These are phyloP conservation scores for Pachymerium ferrugineum DNA, from an alignment of 2,888 invertebrate species.

Conservation along the genomic window DNA sequence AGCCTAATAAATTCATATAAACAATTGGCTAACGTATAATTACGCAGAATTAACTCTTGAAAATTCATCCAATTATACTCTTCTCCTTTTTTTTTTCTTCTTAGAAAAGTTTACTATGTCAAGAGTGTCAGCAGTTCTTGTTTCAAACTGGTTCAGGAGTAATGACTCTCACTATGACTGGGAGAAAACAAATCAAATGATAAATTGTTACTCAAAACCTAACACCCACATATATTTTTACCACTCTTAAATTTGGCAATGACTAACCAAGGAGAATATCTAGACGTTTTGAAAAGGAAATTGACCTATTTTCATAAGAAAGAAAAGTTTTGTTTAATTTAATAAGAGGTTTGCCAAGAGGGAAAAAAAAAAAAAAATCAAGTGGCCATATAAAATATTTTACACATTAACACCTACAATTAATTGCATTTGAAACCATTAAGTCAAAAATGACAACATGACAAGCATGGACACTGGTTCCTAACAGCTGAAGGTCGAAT, in stretches of 20 bases:
- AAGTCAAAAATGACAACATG: background rate
- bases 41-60: no score
- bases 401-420: background rate
- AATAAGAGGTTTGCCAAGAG: no score
- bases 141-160: background rate
- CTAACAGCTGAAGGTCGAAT: background rate
- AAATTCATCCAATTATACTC: background rate
- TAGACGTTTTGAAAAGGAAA: no score
- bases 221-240: no score
- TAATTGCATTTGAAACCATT: background rate
- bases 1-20: no score
- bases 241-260: no score
- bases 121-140: background rate
- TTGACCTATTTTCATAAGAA: no score
- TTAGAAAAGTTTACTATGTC: background rate
- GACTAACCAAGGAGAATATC: no score
- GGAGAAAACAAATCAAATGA: background rate
- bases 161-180: background rate
- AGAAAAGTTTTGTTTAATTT: no score
- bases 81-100: background rate
- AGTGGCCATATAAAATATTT: no score
- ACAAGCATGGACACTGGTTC: background rate
- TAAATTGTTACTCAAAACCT: background rate
- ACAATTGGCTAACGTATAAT: no score
- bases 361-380: no score